phyloP scores from a whole-genome alignment of 2,113 vertebrate species.

The Urocolius indicus region DNA sequence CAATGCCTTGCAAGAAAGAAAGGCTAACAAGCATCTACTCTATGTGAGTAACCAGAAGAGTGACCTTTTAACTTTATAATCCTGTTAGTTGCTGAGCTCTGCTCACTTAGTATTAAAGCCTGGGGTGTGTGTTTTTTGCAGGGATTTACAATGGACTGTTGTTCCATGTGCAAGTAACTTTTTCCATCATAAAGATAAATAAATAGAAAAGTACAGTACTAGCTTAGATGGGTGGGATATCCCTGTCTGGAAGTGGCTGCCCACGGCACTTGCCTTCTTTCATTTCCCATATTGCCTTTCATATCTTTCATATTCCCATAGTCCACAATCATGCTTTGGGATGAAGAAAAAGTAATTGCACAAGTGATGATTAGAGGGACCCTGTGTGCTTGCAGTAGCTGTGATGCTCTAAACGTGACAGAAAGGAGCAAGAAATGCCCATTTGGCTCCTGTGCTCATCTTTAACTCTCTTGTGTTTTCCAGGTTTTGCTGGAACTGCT shows the following conservation, averaged over 20 bases:
- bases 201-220: not conserved
- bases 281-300: not conserved
- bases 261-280: not conserved
- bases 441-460: not conserved
- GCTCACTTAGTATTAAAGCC: not conserved
- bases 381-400: not conserved
- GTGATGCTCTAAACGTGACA: not conserved
- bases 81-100: not conserved
- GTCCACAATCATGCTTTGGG: not conserved
- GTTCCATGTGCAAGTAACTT: not conserved
- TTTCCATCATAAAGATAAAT: not conserved
- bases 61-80: not conserved
- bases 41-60: slow-evolving; percentile 86
- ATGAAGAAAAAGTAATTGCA: not conserved
- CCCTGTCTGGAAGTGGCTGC: not conserved
- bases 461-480: not conserved
- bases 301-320: no score
- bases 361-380: not conserved
- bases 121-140: not conserved
- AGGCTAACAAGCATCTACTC: slow-evolving; percentile 96
- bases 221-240: not conserved
- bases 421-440: not conserved
- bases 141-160: not conserved
- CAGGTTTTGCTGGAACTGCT: slow-evolving; percentile 95
- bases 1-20: slow-evolving; percentile 92